These are phyloP conservation scores for Monochamus alternatus DNA, from an alignment of 2,888 invertebrate genomes.

Conservation along the genomic window DNA sequence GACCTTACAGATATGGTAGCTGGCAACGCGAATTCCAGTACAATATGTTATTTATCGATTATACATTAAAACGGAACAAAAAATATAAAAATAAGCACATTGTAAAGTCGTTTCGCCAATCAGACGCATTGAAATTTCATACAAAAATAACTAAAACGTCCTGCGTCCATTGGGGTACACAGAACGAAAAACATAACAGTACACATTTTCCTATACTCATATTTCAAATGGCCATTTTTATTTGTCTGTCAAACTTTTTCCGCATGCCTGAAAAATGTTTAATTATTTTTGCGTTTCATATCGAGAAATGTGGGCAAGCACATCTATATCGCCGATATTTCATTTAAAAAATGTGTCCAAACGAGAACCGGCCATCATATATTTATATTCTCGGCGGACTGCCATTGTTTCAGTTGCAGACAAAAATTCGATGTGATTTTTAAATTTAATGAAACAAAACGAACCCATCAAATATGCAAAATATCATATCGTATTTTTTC, in stretches of 20 bases:
- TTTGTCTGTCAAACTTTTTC: constrained; percentile 73
- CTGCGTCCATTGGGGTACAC: constrained; percentile 60
- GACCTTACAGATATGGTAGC: constrained; percentile 56
- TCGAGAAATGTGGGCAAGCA: constrained; percentile 69
- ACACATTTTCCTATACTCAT: constrained; percentile 67
- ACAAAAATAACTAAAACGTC: constrained; percentile 63
- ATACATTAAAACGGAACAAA: constrained; percentile 66
- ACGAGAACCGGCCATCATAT: constrained; percentile 70
- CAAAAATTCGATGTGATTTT: constrained; percentile 71
- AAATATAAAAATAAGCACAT: constrained; percentile 67
- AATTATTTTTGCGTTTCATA: constrained; percentile 73
- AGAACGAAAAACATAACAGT: constrained; percentile 57
- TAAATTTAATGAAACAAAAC: constrained; percentile 71
- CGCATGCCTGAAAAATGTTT: constrained; percentile 73
- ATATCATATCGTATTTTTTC: constrained; percentile 67
- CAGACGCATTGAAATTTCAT: constrained; percentile 67
- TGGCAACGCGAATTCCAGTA: constrained; percentile 57
- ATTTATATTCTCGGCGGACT: constrained; percentile 71
- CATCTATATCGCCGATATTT: constrained; percentile 71
- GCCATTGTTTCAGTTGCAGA: constrained; percentile 69
- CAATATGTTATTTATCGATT: constrained; percentile 68
- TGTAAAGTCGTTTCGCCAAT: constrained; percentile 68
- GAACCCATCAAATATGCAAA: constrained; percentile 69
- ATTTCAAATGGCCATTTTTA: constrained; percentile 72
- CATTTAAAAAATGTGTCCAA: constrained; percentile 71